Evolutionary conservation across 1,140 invertebrate species (phyloP), one percentile per base, ranked within the genome.

Genomic region (Pteromalus puparum): DNA sequence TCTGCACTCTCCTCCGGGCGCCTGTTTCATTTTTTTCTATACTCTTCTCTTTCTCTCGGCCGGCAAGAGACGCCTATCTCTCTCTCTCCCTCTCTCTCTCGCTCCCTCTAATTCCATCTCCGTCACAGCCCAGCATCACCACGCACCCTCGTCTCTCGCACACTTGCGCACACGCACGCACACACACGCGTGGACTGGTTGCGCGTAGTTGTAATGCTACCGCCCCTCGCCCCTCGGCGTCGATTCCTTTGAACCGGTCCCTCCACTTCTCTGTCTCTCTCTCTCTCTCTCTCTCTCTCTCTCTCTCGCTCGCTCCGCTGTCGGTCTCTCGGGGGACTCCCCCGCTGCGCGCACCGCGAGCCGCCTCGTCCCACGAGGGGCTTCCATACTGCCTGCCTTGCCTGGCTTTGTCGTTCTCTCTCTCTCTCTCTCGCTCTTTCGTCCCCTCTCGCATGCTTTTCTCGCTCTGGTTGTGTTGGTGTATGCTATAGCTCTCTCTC

Each of bases 221-320:
- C 83, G 53, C 78, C 73, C 65, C 12, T 74, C 65, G 13, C 67
- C 74, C 67, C 75, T 81, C 79, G 79, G 24, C 79, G 78, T 61
- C 75, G 73, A 72, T 87, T 83, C 87, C 85, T 87, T 85, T 87
- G 87, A 87, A 87, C 82, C 82, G 85, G 82, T 87, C 87, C 80
- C 80, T 78, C 75, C 34, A n/a, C 78, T 70, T 53, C 73, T 72
- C 74, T 79, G 82, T 77, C 68, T 74, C 70, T 72, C 83, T 81
- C 74, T 77, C 73, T 42, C 81, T 68, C 53, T 67, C 48, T 77
- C 46, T 67, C 15, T 53, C 10, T 72, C 79, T 72, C 68, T 53
- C 15, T 53, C 12, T 53, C 65, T 72, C 68, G 30, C 67, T 73
- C 68, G 12, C n/a, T 65, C 82, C 75, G 28, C 72, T 42, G 48